Evolutionary conservation across 2,888 invertebrate genomes (phyloP), one percentile per base, ranked within the genome.

Genomic region (Gnatocerus cornutus): DNA sequence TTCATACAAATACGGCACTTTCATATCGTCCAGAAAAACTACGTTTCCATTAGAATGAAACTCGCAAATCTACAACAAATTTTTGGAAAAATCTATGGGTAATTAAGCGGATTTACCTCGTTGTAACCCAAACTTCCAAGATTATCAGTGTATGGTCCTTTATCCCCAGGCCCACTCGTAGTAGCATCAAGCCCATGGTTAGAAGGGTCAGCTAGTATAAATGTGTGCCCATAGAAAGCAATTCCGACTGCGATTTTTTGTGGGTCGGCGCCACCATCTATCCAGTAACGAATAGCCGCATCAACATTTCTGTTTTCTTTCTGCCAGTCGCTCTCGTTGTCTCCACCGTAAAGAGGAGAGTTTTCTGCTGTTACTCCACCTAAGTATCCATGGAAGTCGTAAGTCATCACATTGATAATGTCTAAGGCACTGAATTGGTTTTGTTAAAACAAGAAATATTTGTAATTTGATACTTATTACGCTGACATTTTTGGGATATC

Each of bases 1-100:
- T 30, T 64, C 64, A 84, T 68, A 86, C 85, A 0, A 89, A 76
- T 90, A 92, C 0, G 92, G 91, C 0, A 90, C 85, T 67, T 83
- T 75, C 70, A 85, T 56, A 30, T 76, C 76, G 33, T 80, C 77
- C 73, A 16, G 78, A 76, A 13, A 82, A 82, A 9, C 72, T 67
- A 43, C 77, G 79, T 46, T 73, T 63, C 12, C 64, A 43, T 39
- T 78, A 10, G 61, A 46, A 46, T 77, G 75, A 1, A 68, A 68
- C 6, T 71, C 55, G 43, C 77, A 77, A 14, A 76, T 74, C 55
- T 63, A 12, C 8, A 48, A 48, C 9, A 50, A 46, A 10, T 50
- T 10, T 21, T 7, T 45, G 8, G 7, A 29, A 33, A 55, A 43
- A 10, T n/a, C 7, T 43, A 3, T 14, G 1, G 7, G n/a, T n/a